Evolutionary conservation across 2,888 invertebrate genomes (phyloP).

Genomic region (Melinopterus prodromus): DNA sequence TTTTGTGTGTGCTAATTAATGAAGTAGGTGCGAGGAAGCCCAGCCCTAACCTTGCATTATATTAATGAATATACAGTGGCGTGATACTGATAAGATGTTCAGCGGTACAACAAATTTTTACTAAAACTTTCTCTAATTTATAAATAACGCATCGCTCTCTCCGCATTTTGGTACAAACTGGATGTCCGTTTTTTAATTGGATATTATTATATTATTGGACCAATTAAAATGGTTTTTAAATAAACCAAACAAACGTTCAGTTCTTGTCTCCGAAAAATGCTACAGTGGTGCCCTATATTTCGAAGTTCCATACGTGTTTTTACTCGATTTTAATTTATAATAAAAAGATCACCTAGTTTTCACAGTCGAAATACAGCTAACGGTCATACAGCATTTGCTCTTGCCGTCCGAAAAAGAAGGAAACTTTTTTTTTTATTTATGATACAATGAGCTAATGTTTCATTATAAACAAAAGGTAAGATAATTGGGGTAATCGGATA

Average conservation of each 20-base stretch:
- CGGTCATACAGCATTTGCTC: neutral
- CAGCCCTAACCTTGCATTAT: neutral
- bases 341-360: constrained; percentile 24
- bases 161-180: neutral
- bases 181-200: neutral
- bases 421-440: neutral
- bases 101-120: neutral
- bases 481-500: neutral
- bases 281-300: neutral
- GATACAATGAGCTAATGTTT: neutral
- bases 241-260: no score
- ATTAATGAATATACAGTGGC: neutral
- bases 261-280: no score
- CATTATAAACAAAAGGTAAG: neutral
- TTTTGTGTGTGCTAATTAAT: neutral
- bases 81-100: neutral
- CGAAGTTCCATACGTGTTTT: neutral
- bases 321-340: neutral
- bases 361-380: neutral
- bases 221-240: neutral
- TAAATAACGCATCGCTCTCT: neutral
- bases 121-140: neutral
- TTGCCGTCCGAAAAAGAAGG: neutral
- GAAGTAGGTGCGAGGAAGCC: neutral
- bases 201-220: neutral